Conservation (phyloP, 2,113 vertebrate genomes). For the Istiophorus platypterus region DNA sequence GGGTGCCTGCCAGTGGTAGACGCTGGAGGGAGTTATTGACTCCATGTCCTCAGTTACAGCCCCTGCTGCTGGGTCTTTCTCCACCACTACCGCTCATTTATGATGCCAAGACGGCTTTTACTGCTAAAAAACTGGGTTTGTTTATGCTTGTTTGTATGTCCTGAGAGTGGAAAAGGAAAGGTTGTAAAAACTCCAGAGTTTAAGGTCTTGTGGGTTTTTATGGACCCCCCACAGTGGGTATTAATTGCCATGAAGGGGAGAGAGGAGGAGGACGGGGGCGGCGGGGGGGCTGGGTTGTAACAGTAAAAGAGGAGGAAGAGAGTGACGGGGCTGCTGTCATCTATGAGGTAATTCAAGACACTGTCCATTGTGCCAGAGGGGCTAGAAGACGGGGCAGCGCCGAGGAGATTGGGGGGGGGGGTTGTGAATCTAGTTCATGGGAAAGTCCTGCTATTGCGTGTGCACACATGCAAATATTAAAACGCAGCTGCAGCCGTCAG, state of each 20-base stretch:
- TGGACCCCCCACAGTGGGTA: constrained; percentile 69
- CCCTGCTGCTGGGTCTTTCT: constrained; percentile 72
- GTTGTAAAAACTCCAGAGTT: constrained; percentile 70
- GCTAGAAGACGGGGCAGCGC: constrained; percentile 37
- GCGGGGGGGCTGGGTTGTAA: constrained; percentile 38
- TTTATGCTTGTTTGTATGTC: constrained; percentile 79
- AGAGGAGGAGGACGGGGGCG: constrained; percentile 14
- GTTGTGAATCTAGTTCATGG: constrained; percentile 58
- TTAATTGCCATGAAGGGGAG: constrained; percentile 71
- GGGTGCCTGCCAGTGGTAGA: constrained; percentile 80
- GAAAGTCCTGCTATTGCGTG: constrained; percentile 61
- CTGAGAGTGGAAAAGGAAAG: constrained; percentile 61
- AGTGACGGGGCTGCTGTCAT: constrained; percentile 66
- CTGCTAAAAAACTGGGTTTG: constrained; percentile 72
- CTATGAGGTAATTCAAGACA: constrained; percentile 73
- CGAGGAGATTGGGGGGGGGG: neutral
- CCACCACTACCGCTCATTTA: constrained; percentile 72
- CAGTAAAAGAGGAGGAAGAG: constrained; percentile 49
- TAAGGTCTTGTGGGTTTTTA: constrained; percentile 67
- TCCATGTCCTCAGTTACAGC: constrained; percentile 75
- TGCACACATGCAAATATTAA: constrained; percentile 55
- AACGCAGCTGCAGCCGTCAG: constrained; percentile 70
- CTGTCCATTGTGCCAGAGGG: constrained; percentile 59
- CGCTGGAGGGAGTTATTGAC: constrained; percentile 84
- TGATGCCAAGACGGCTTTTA: constrained; percentile 70